Evolutionary conservation across 2,113 vertebrate genomes (phyloP), one percentile per base, ranked within the genome.

Genomic region (Syrrhaptes paradoxus): DNA sequence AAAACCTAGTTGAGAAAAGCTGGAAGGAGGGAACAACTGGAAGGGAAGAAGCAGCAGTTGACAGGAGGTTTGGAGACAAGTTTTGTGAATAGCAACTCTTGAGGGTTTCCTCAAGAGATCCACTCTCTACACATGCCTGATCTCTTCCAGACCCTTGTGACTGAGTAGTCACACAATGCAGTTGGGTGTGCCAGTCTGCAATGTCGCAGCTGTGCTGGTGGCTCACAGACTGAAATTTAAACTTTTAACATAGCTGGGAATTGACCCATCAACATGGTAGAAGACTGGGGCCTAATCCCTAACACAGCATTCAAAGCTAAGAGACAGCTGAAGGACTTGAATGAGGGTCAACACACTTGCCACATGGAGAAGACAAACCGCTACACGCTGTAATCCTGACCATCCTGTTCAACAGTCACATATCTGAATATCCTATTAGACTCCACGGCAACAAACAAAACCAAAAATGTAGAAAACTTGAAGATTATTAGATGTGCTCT

Each of bases 281-380:
- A 66, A 85, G 62, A 66, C 25, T 21, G n/a, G 19, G 26, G 13
- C 17, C 49, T 72, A 52, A 77, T 29, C 16, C 49, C 62, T 79
- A 52, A 76, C 17, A 9, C 72, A 84, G 55, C 19, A 58, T 24
- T 10, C 49, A 78, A 65, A 77, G 57, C 15, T 34, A 49, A 57
- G 25, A 57, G 41, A 19, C 31, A 87, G 31, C 10, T 36, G 58
- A 73, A 87, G 28, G 34, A 32, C 36, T 24, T 84, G 71, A 87
- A 52, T 0, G 0, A 3, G 6, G 36, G 46, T 15, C 41, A 80
- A 19, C 1, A 1, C 22, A 31, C 46, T 80, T 2, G 2, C 11
- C 43, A 43, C 17, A 36, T 4, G 55, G 58, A 94, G 67, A 76
- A 87, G 49, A 58, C 70, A 77, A 89, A 57, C 68, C 84, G 84